A percentile compares a stretch with the other conserved stretches of the same genome.
phyloP scores from a whole-genome alignment of 2,113 vertebrate genomes.

The Dunckerocampus dactyliophorus region DNA sequence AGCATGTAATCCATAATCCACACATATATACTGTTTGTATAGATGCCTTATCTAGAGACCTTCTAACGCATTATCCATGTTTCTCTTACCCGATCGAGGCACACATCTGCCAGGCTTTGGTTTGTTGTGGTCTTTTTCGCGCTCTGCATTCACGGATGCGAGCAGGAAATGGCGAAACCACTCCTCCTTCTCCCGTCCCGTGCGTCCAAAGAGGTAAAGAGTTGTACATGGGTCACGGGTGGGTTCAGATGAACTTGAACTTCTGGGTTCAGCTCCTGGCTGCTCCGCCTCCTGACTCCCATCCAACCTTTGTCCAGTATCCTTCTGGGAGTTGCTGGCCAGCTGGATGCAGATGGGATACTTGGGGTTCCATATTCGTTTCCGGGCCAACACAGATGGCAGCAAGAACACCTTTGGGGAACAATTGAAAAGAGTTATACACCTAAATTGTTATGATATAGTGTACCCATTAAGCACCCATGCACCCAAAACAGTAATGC shows the following conservation, averaged over 20 bases:
- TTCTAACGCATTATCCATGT: constrained; percentile 41
- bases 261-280: constrained; percentile 1
- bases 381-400: constrained; percentile 78
- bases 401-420: constrained; percentile 77
- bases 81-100: constrained; percentile 63
- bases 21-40: constrained; percentile 33
- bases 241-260: not conserved
- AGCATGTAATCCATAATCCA: constrained; percentile 62
- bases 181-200: constrained; percentile 86
- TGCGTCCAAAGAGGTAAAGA: constrained; percentile 83
- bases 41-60: constrained; percentile 31
- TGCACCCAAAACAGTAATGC: not conserved
- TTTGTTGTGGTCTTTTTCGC: constrained; percentile 34
- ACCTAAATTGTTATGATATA: not conserved
- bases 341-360: constrained; percentile 85
- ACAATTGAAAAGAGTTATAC: constrained; percentile 6
- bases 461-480: not conserved
- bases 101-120: constrained; percentile 40
- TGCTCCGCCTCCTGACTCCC: constrained; percentile 2
- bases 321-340: constrained; percentile 24
- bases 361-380: constrained; percentile 86
- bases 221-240: constrained; percentile 11
- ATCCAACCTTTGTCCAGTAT: constrained; percentile 13
- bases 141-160: constrained; percentile 58
- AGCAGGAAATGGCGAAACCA: constrained; percentile 79